Evolutionary conservation across 2,888 invertebrate species (phyloP).

Genomic region (Chrysomela aeneicollis): DNA sequence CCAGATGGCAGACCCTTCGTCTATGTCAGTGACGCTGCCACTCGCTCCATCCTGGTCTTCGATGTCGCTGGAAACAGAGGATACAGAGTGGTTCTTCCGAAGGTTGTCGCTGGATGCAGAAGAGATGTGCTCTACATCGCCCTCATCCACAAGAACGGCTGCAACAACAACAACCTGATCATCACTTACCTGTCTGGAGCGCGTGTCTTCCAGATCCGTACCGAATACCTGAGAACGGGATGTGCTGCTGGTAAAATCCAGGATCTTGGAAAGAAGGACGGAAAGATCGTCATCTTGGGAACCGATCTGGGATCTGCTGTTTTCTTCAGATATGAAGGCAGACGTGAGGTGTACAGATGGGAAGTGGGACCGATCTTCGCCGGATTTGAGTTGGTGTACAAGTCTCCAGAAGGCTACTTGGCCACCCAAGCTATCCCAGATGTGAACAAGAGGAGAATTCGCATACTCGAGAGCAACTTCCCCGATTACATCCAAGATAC

Average conservation of each 20-base stretch:
- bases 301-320: constrained; percentile 69
- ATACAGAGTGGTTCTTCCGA: constrained; percentile 67
- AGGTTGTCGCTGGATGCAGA: constrained; percentile 61
- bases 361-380: constrained; percentile 63
- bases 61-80: constrained; percentile 64
- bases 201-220: constrained; percentile 70
- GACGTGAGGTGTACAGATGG: constrained; percentile 69
- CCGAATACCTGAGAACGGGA: constrained; percentile 69
- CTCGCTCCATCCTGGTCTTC: constrained; percentile 63
- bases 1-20: constrained; percentile 62
- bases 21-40: constrained; percentile 64
- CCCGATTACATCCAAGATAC: constrained; percentile 70
- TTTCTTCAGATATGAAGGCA: constrained; percentile 68
- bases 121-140: constrained; percentile 73
- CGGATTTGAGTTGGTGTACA: constrained; percentile 64
- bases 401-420: constrained; percentile 63
- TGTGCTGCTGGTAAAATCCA: constrained; percentile 63
- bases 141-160: constrained; percentile 65
- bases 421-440: constrained; percentile 68
- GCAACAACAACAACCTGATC: constrained; percentile 67
- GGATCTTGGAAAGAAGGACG: constrained; percentile 67
- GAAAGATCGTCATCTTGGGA: constrained; percentile 68
- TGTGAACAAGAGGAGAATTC: constrained; percentile 65
- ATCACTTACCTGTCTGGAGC: constrained; percentile 72
- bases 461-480: constrained; percentile 71